Evolutionary conservation across 2,888 invertebrate genomes (phyloP).

Genomic region (Agrochola lota): DNA sequence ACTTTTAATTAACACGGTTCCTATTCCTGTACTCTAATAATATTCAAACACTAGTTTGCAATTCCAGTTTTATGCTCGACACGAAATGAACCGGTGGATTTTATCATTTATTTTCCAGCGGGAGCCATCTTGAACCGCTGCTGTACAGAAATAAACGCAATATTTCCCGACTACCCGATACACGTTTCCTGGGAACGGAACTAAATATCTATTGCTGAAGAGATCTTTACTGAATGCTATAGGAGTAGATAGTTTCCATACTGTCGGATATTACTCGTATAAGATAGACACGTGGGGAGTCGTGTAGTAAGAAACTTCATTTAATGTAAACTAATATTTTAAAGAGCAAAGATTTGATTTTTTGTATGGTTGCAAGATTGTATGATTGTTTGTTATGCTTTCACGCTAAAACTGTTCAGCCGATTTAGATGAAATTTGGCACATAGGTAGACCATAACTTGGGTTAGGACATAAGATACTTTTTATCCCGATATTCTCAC

Average conservation of each 20-base stretch:
- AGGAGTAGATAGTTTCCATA: constrained; percentile 4
- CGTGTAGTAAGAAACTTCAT: neutral
- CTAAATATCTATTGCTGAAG: constrained; percentile 38
- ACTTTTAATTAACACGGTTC: too few species aligned
- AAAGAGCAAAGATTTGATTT: too few species aligned
- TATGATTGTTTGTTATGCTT: too few species aligned
- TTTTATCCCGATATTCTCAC: too few species aligned
- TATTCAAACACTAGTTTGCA: too few species aligned
- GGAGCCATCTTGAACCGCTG: constrained; percentile 30
- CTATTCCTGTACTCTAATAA: too few species aligned
- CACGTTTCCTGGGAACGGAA: constrained; percentile 24
- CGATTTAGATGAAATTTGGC: too few species aligned
- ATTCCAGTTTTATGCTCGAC: constrained; percentile 11
- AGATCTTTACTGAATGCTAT: constrained; percentile 9
- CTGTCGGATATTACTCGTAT: neutral
- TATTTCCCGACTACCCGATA: constrained; percentile 34
- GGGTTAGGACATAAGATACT: too few species aligned
- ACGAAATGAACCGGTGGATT: constrained; percentile 32
- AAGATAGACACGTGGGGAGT: neutral
- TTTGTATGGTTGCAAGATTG: too few species aligned
- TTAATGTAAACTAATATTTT: too few species aligned
- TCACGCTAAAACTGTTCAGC: too few species aligned
- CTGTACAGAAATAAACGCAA: constrained; percentile 38
- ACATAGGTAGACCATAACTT: too few species aligned
- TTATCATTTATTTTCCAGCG: constrained; percentile 25